Percentiles rank a stretch among this genome's conserved stretches.
Conservation (phyloP, 1,140 invertebrate species). For the Pogonomyrmex barbatus region DNA sequence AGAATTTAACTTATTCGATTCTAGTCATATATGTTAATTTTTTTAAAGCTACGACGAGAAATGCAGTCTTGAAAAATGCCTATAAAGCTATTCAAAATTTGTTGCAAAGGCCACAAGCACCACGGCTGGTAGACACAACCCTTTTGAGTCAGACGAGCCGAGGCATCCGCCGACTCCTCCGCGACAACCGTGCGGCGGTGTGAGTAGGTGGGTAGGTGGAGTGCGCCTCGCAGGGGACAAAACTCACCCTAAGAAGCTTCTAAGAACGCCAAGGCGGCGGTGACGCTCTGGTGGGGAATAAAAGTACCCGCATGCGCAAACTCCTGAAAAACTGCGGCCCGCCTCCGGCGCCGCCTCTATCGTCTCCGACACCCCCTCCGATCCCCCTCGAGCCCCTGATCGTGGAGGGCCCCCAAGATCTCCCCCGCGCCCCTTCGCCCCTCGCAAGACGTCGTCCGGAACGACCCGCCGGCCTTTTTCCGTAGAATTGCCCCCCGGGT, state of each 20-base stretch:
- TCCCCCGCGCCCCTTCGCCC: conserved; percentile 48
- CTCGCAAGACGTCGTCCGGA: conserved; percentile 74
- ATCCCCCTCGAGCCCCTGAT: conserved; percentile 47
- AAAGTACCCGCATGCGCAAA: conserved; percentile 85
- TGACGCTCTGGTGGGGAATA: conserved; percentile 80
- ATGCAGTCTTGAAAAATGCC: not conserved
- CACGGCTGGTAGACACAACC: conserved; percentile 76
- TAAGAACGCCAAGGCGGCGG: conserved; percentile 83
- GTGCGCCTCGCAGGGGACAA: conserved; percentile 80
- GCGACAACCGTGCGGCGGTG: conserved; percentile 43
- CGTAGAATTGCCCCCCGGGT: conserved; percentile 79
- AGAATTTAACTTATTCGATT: not conserved
- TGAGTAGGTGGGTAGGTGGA: conserved; percentile 45
- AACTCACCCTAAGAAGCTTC: conserved; percentile 86
- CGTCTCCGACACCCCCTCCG: conserved; percentile 71
- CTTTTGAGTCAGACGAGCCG: conserved; percentile 70
- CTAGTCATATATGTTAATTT: not conserved
- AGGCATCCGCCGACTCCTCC: conserved; percentile 18
- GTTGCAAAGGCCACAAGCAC: conserved; percentile 68
- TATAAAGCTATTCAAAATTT: conserved; percentile 4
- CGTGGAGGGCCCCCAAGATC: conserved; percentile 63
- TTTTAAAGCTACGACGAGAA: not conserved
- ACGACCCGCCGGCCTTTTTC: conserved; percentile 81
- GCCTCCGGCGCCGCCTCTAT: conserved; percentile 83
- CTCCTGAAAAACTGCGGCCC: conserved; percentile 83